phyloP scores from a whole-genome alignment of 2,797 vertebrate genomes.

The Thaleichthys pacificus region DNA sequence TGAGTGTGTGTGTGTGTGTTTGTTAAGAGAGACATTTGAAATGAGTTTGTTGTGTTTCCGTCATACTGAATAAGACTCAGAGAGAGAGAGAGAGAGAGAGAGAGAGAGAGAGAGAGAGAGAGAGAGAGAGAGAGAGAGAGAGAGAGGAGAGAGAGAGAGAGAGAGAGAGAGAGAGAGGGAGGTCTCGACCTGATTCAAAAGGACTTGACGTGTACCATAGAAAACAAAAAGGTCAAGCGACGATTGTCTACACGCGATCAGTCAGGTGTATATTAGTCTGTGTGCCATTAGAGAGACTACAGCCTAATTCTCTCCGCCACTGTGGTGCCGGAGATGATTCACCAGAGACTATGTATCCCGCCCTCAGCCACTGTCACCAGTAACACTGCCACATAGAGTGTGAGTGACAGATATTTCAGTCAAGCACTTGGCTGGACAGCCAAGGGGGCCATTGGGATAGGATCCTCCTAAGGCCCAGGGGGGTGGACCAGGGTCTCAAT shows the following conservation, averaged over 20 bases:
- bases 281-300: no score
- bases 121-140: not conserved
- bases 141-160: not conserved
- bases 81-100: not conserved
- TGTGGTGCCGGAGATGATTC: not conserved
- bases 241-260: no score
- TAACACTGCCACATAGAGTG: not conserved
- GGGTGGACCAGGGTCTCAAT: not conserved
- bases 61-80: not conserved
- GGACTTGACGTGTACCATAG: no score
- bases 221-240: no score
- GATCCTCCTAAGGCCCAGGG: not conserved
- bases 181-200: no score
- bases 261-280: no score
- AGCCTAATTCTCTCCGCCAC: no score
- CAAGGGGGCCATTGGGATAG: not conserved
- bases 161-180: constrained; percentile 16
- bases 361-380: not conserved
- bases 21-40: no score
- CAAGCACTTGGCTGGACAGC: not conserved
- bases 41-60: no score
- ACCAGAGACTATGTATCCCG: not conserved
- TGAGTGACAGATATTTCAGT: constrained; percentile 1
- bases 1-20: no score
- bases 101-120: not conserved